Conservation (phyloP, 2,113 vertebrate species). For the Ramphastos sulfuratus region DNA sequence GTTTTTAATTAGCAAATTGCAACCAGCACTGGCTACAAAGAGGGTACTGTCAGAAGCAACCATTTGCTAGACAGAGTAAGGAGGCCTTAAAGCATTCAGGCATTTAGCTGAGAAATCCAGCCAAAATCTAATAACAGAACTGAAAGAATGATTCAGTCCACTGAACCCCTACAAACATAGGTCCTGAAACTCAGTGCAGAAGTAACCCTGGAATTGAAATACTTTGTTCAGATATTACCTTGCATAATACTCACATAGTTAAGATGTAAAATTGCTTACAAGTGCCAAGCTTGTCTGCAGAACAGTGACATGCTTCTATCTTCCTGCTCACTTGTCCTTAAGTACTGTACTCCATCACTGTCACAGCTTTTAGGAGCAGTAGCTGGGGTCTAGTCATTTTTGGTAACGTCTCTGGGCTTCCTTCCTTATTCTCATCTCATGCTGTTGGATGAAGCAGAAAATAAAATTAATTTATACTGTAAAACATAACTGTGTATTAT, state of each 20-base stretch:
- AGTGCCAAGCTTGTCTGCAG: background rate
- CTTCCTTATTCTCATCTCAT: background rate
- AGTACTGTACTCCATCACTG: background rate
- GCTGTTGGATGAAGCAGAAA: background rate
- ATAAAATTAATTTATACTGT: background rate
- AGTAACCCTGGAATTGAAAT: background rate
- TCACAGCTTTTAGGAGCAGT: background rate
- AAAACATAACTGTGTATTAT: background rate
- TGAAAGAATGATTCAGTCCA: background rate
- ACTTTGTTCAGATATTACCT: background rate
- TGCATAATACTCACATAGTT: background rate
- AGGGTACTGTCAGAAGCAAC: background rate
- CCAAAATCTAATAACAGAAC: background rate
- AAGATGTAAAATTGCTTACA: background rate
- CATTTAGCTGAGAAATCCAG: background rate
- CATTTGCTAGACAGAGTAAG: constrained; percentile 23
- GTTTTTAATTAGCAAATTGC: background rate
- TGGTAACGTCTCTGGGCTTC: background rate
- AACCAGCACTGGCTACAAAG: background rate
- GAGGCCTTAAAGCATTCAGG: background rate
- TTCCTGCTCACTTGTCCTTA: background rate
- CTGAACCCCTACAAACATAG: background rate
- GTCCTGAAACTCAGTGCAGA: background rate
- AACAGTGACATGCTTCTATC: background rate
- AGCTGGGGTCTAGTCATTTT: background rate